A percentile compares a stretch with the other conserved stretches of the same genome.
phyloP scores from a whole-genome alignment of 2,113 vertebrate genomes.

The Rhegmatorhina hoffmannsi region DNA sequence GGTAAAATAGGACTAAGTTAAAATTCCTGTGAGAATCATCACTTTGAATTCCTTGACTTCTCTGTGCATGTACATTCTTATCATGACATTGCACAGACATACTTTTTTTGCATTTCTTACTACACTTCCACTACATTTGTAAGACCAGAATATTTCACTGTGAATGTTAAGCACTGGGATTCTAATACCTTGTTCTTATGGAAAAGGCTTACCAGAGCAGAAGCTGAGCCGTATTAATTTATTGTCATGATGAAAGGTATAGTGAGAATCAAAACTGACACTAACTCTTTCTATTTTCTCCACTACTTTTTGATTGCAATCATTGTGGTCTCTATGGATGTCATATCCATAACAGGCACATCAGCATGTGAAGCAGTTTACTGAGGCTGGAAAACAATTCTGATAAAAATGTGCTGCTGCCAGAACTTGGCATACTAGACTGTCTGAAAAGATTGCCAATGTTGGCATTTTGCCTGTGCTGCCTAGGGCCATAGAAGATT shows the following conservation, averaged over 20 bases:
- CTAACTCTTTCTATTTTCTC: constrained; percentile 26
- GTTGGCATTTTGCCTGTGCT: constrained; percentile 62
- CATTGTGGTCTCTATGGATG: background rate
- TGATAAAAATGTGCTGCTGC: constrained; percentile 63
- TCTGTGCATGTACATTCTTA: background rate
- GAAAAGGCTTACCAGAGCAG: constrained; percentile 30
- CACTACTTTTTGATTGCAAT: constrained; percentile 37
- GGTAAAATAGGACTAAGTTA: background rate
- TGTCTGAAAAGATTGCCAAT: constrained; percentile 64
- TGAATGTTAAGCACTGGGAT: constrained; percentile 1
- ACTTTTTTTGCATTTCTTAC: constrained; percentile 4
- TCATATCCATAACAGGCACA: constrained; percentile 32
- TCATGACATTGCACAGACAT: background rate
- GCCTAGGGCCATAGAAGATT: constrained; percentile 54
- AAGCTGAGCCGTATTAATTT: constrained; percentile 27
- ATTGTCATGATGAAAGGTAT: constrained; percentile 32
- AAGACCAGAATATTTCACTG: constrained; percentile 11
- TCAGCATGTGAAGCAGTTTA: constrained; percentile 48
- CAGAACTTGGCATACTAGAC: constrained; percentile 67
- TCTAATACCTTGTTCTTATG: constrained; percentile 13
- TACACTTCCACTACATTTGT: background rate
- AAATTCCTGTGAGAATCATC: constrained; percentile 17
- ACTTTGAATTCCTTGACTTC: background rate
- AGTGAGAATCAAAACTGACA: constrained; percentile 38
- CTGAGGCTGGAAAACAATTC: constrained; percentile 63